Base-by-base conservation (phyloP, 2,113 vertebrate genomes). In the Amia ocellicauda region DNA sequence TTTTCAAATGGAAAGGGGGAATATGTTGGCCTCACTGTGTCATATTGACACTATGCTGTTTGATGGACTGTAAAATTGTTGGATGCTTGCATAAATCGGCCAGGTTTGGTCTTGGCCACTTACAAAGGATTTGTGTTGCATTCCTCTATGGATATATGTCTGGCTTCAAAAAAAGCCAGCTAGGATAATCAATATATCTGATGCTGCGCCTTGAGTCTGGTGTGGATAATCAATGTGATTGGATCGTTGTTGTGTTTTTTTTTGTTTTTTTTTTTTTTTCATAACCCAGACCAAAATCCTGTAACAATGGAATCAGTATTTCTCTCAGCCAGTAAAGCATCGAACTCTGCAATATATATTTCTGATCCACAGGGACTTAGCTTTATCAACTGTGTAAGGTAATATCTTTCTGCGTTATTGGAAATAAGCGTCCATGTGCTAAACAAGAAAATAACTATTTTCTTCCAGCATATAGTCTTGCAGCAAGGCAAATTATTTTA, bases 311-410 rank as follows among this genome's bases (percentile, higher is more conserved):
- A 62, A 23, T 42, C 36, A 22, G 61, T 54, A 62, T 29, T 29
- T 40, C 63, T 49, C 27, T 29, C 22, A 63, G 69, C 66, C 66
- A 69, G 63, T 75, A 69, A 64, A 62, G 60, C 54, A 40, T 66
- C 53, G 43, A 28, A 53, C 42, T 29, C 19, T 47, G 49, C 57
- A 63, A 63, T 65, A 75, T 67, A 69, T 62, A 28, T 63, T 52
- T 59, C 55, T 55, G 28, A 49, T 69, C 56, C 66, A 20, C 51
- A 20, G 74, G 64, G 59, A 63, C 26, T 63, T 17, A 58, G 54
- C 61, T 74, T 64, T 73, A 73, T 77, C 63, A 69, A 60, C 71
- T 66, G 66, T 67, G 53, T 59, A 63, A 67, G 64, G 53, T 64
- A 65, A 76, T 73, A 68, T 64, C 67, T 52, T 51, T 64, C 55